Evolutionary conservation across 2,113 vertebrate species (phyloP).

Genomic region (Cololabis saira): DNA sequence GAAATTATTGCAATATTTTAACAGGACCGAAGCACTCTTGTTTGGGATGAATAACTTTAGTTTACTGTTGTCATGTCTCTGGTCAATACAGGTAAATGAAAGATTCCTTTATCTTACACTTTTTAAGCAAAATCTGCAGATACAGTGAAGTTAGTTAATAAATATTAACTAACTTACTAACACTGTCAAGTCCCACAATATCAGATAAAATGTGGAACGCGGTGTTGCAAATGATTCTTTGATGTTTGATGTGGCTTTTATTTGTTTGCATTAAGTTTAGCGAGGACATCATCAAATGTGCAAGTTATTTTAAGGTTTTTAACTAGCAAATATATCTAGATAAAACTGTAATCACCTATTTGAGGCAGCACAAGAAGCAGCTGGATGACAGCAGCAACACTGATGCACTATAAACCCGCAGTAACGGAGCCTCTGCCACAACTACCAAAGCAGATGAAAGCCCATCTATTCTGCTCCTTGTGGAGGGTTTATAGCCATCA

Average conservation of each 20-base stretch:
- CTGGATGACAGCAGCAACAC: constrained; percentile 25
- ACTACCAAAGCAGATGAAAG: constrained; percentile 45
- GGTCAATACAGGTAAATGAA: too few species aligned
- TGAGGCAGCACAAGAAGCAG: constrained; percentile 14
- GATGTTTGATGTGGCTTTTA: neutral
- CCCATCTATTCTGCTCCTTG: constrained; percentile 36
- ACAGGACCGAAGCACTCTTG: too few species aligned
- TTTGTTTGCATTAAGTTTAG: neutral
- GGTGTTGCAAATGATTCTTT: neutral
- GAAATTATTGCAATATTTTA: too few species aligned
- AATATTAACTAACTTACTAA: too few species aligned
- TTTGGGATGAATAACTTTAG: too few species aligned
- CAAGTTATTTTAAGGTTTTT: constrained; percentile 18
- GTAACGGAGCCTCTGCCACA: constrained; percentile 10
- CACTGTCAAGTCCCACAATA: too few species aligned
- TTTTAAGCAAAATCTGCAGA: too few species aligned
- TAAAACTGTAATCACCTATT: constrained; percentile 14
- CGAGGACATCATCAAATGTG: neutral
- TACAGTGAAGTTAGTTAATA: too few species aligned
- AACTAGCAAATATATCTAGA: neutral
- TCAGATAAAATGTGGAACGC: too few species aligned
- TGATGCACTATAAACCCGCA: constrained; percentile 38
- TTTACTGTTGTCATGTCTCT: too few species aligned
- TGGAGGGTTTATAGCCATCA: constrained; percentile 49
- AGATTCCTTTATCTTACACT: too few species aligned